A percentile compares a stretch with the other conserved stretches of the same genome.
Conservation (phyloP, 1,140 invertebrate species). For the Penaeus indicus region DNA sequence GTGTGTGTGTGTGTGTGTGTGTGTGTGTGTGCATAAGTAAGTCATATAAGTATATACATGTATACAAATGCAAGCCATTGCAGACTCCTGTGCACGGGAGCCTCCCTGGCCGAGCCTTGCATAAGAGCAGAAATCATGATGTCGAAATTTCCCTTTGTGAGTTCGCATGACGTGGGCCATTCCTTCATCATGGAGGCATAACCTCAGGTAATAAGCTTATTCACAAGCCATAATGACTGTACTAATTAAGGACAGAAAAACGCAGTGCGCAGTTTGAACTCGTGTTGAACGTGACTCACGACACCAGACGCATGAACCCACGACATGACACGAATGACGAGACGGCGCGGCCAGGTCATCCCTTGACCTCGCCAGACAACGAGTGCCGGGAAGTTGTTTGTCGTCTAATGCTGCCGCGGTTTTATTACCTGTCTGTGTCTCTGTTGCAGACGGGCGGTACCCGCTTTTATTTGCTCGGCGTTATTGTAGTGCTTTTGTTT, state of each 20-base stretch:
- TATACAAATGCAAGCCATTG: no score
- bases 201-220: no score
- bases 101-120: no score
- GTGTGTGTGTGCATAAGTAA: no score
- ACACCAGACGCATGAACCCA: constrained; percentile 4
- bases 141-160: no score
- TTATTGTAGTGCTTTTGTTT: neutral
- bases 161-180: no score
- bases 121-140: no score
- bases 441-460: neutral
- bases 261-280: constrained; percentile 24
- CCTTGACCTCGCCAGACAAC: neutral
- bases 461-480: neutral
- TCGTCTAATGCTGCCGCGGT: no score
- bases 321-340: constrained; percentile 18
- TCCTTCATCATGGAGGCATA: no score
- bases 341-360: neutral
- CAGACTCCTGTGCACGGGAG: no score
- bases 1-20: neutral
- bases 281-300: constrained; percentile 9
- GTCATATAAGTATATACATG: constrained; percentile 5
- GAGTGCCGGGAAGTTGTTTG: no score
- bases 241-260: constrained; percentile 18
- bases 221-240: constrained; percentile 11
- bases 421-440: neutral